Percentiles rank a stretch among this genome's conserved stretches.
Conservation (phyloP, 2,113 vertebrate genomes). For the Xiphias gladius region DNA sequence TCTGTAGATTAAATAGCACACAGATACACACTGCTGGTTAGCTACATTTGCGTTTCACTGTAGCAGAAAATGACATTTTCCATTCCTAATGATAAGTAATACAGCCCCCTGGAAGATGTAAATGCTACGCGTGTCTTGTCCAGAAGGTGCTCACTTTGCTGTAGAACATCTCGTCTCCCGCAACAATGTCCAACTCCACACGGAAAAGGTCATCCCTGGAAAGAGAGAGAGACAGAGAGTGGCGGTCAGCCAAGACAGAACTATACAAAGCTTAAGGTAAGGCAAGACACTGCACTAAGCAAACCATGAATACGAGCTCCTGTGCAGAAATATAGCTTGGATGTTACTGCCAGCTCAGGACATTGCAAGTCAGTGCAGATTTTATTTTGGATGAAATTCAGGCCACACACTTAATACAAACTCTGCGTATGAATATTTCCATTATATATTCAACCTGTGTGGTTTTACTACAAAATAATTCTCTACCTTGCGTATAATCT, state of each 20-base stretch:
- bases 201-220: constrained; percentile 93
- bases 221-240: constrained; percentile 33
- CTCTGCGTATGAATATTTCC: constrained; percentile 8
- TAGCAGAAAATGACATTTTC: background rate
- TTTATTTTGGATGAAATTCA: constrained; percentile 54
- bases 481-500: constrained; percentile 15
- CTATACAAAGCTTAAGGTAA: constrained; percentile 18
- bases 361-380: constrained; percentile 4
- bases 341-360: constrained; percentile 42
- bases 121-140: background rate
- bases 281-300: constrained; percentile 1
- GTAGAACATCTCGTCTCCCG: constrained; percentile 91
- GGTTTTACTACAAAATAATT: constrained; percentile 38
- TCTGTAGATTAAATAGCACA: constrained; percentile 80
- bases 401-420: constrained; percentile 27
- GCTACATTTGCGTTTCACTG: constrained; percentile 6
- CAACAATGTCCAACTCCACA: constrained; percentile 90
- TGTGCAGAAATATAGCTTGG: constrained; percentile 2
- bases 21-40: constrained; percentile 25
- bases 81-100: background rate
- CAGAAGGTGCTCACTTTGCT: constrained; percentile 87
- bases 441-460: background rate
- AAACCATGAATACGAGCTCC: constrained; percentile 21
- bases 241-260: constrained; percentile 38
- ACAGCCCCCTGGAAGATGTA: constrained; percentile 8